phyloP scores from a whole-genome alignment of 2,797 vertebrate genomes.

The Anas capensis region DNA sequence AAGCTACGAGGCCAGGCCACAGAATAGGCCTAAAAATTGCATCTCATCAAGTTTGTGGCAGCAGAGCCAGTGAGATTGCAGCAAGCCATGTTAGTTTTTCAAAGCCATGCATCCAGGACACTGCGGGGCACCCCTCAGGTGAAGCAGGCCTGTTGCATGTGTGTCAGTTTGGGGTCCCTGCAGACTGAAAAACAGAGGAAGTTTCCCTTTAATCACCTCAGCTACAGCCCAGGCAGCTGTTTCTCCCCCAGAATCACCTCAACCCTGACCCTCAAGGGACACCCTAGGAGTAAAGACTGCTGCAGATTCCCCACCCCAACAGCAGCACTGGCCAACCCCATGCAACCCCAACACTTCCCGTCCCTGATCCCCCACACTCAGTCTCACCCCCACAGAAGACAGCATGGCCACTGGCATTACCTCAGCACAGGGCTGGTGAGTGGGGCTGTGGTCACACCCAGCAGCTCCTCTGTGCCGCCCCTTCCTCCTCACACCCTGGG shows the following conservation, averaged over 20 bases:
- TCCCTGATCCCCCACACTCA: fast-evolving
- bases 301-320: not conserved
- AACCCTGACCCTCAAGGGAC: not conserved
- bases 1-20: not conserved
- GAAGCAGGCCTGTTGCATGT: too few species aligned
- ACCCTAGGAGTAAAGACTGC: not conserved
- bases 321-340: fast-evolving
- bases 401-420: fast-evolving
- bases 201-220: not conserved
- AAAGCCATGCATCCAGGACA: not conserved
- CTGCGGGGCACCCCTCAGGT: not conserved
- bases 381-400: fast-evolving
- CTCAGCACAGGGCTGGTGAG: not conserved
- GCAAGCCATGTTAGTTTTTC: not conserved
- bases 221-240: not conserved
- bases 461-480: fast-evolving
- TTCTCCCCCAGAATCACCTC: not conserved
- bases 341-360: not conserved
- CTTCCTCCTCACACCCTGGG: fast-evolving
- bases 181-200: too few species aligned
- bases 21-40: not conserved
- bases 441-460: fast-evolving
- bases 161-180: too few species aligned
- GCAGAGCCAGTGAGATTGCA: not conserved
- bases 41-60: not conserved